Evolutionary conservation across 1,140 invertebrate genomes (phyloP), one percentile per base, ranked within the genome.

Genomic region (Chelonus insularis): DNA sequence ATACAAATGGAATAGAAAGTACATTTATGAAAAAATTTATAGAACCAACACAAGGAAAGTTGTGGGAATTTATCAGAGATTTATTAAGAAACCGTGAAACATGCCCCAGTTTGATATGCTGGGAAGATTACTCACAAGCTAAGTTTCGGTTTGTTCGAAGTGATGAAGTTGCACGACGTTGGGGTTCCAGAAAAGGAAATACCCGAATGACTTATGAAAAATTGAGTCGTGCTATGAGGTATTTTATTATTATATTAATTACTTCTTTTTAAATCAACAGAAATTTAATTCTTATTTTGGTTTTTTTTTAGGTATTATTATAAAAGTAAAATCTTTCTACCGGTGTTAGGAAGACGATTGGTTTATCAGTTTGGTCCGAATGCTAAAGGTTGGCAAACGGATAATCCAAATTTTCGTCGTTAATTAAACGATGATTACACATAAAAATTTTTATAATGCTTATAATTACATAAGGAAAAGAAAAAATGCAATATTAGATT

Each of bases 131-230:
- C 68, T 86, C 89, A 20, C 85, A 89, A 64, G 93, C 92, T 0
- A 90, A 91, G 62, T 96, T 96, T 80, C 88, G 93, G 54, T 95
- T 96, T 66, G 92, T 95, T 1, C 88, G 92, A 67, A 93, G 91
- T n/a, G 92, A 95, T 65, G 88, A 91, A 71, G 91, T 96, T 1
- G 93, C 94, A 1, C 88, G 91, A 70, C 83, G 95, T 60, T 96
- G 94, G 94, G 94, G 94, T 0, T 85, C 86, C 20, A 84, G 88
- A 69, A 95, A 95, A 74, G 90, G 92, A 72, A 96, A 97, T 74
- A 87, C 88, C 21, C 88, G 90, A 72, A 96, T 96, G 94, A 95
- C 91, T 12, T 97, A 96, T 74, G 94, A 96, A 75, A 97, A 97
- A 79, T 86, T 96, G 62, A 95, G 92, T 79, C 78, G 94, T 68